Evolutionary conservation across 2,797 vertebrate genomes (phyloP), one percentile per base, ranked within the genome.

Genomic region (Myotis myotis): DNA sequence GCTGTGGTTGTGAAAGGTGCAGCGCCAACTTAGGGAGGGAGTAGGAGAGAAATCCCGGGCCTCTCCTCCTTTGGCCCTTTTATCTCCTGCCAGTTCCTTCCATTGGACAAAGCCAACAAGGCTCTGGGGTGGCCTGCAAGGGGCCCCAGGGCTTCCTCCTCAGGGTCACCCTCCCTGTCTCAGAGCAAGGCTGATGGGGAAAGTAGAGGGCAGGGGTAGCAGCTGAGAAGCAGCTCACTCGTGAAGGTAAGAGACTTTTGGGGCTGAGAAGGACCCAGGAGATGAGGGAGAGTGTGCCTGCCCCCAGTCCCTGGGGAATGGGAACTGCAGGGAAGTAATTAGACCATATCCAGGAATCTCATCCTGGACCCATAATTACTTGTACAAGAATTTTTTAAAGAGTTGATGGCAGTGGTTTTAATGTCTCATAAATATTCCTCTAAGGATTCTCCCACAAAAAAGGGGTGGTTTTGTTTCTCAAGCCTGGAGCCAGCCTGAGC

Each of bases 401-500:
- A 89, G 49, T 76, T 79, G 38, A 72, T 51, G 85, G 84, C 85
- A 66, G 51, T 90, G 81, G 81, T 95, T 95, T 94, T 93, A 95
- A 92, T 85, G 89, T 95, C 89, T 97, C 94, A 90, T 95, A 92
- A 95, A 94, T 96, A 74, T 93, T 90, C 53, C 78, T 89, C 81
- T 84, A 83, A 93, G 89, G 51, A 85, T 66, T 84, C 30, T 82
- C 53, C 88, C 84, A 64, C 62, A 93, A 55, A 51, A 75, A 57
- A 81, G 25, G 51, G 41, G 5, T 74, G 74, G 74, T 51, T 70
- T 95, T 80, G 28, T 78, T 94, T 89, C n/a, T 84, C 47, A 94
- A 76, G 66, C 68, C 30, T n/a, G 5, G 30, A 89, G 57, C 75
- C 70, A 89, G 38, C 66, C 51, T 11, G 0, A 70, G 68, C 72